Base-by-base conservation (phyloP, 2,797 vertebrate species). In the Poeciliopsis infans region DNA sequence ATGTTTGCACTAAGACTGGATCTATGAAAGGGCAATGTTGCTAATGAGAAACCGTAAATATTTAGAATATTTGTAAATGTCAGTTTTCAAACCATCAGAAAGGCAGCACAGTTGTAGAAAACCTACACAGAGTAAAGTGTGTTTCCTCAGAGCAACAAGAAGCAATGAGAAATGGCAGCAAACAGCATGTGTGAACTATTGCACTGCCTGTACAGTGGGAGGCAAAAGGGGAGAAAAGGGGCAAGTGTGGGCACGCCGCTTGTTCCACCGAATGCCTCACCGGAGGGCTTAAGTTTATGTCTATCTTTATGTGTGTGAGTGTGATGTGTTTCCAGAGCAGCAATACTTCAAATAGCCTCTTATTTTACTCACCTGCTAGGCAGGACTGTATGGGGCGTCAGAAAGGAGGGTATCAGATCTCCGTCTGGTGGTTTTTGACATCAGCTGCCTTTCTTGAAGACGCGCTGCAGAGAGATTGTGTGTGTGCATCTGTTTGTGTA, bases 231-330 rank as follows among this genome's bases (percentile, higher is more conserved):
- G 81, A 71, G 83, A 74, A 77, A 78, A 72, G 81, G 89, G 92
- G 82, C 94, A 93, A 93, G 94, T 93, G 86, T 91, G 92, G 94
- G 92, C 94, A 94, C 25, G 94, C 87, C 61, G 20, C 80, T 78
- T 88, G 75, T 89, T 85, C 82, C 82, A 90, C 89, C 86, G 89
- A 93, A 93, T 91, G 88, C 85, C 84, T 94, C 78, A 76, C 88
- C 85, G 87, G 83, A 91, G 88, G 90, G 83, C 83, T 93, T 81
- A 84, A 80, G 81, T 81, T 81, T 87, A 53, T 87, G 36, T 83
- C 71, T 81, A 72, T 83, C 61, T 79, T 51, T 76, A 2, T 78
- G 59, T 79, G 80, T 75, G 10, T 8, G 23, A 70, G 25, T 10
- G 68, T 18, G 72, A 78, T 83, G 45, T 66, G 72, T 79, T 81